Evolutionary conservation across 2,797 vertebrate species (phyloP), one percentile per base, ranked within the genome.

Genomic region (Myripristis murdjan): DNA sequence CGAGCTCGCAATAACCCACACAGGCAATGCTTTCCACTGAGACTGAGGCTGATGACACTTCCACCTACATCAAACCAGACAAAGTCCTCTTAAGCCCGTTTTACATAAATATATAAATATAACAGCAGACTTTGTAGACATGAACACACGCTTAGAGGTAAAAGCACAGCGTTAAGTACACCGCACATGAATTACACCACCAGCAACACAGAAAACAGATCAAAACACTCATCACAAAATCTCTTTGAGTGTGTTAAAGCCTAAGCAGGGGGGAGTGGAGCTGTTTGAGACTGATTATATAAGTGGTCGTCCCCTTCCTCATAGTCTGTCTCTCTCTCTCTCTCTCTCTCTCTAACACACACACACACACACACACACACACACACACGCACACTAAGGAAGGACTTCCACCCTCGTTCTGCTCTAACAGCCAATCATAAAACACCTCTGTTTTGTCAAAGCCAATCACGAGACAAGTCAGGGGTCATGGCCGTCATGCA

Each of bases 361-460:
- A n/a, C n/a, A 52, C n/a, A 31, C 7, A 51, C 44, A 75, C 51
- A 49, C 33, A 37, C 20, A 15, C 44, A 22, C 26, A 16, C 44
- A 48, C 59, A 14, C 43, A 47, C 41, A 18, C 41, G 31, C 58
- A 18, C 41, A 15, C n/a, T n/a, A n/a, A n/a, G n/a, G n/a, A 68
- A 67, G 65, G 75, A 83, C 79, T 64, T 47, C 6, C 28, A 52
- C 46, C 20, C 48, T 44, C 28, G 62, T 51, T 55, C 31, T 5
- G 23, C 47, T 35, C n/a, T 31, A 33, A 37, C 64, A 69, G 77
- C 90, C 88, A 91, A 85, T 87, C 81, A 81, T 57, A 76, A 18
- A 43, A 58, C 61, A 47, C 31, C 47, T 15, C 6, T 41, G 62
- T 88, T 88, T 83, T 64, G 56, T 75, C 87, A 90, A 58, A 58